Evolutionary conservation across 2,797 vertebrate species (phyloP), one percentile per base, ranked within the genome.

Genomic region (Spinus pinus): DNA sequence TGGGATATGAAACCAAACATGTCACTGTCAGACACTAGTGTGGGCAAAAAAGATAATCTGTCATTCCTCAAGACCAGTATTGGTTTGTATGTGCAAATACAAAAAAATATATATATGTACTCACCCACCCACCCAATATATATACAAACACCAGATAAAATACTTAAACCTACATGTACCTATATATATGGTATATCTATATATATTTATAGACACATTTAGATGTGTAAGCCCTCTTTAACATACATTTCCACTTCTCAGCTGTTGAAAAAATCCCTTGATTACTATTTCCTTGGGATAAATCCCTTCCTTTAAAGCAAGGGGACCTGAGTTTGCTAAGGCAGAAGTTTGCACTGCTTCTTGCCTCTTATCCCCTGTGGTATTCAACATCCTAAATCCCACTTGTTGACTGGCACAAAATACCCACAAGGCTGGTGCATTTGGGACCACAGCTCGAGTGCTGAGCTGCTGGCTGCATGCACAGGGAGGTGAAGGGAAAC

Each of bases 351-450:
- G 27, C 2, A 2, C 7, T 74, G 24, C 27, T 79, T 58, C 14
- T 54, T 50, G 24, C 33, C 50, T 60, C 12, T 56, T 46, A 35
- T 19, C n/a, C 47, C 51, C 8, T 7, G 41, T 17, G 4, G 5
- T 30, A 16, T 75, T 81, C 79, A 58, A 67, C 50, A 47, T 41
- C 54, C 24, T 37, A 58, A 86, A 80, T 75, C 31, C 46, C 58
- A 7, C 22, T 60, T 56, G 54, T 42, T 56, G 37, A 21, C 23
- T 60, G 58, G 22, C 41, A 67, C 60, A 31, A 35, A 83, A 75
- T 10, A 42, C 9, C 22, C 58, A 47, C 33, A 51, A 24, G 47
- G 18, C 31, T 64, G 2, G 0, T 30, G 37, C 22, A 0, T 77
- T 44, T 51, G 50, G 50, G 64, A 49, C 16, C 30, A 27, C 14